Percentiles rank a stretch among this genome's conserved stretches.
These are phyloP conservation scores for Belgica antarctica DNA, from an alignment of 2,888 invertebrate species.

Conservation along the genomic window DNA sequence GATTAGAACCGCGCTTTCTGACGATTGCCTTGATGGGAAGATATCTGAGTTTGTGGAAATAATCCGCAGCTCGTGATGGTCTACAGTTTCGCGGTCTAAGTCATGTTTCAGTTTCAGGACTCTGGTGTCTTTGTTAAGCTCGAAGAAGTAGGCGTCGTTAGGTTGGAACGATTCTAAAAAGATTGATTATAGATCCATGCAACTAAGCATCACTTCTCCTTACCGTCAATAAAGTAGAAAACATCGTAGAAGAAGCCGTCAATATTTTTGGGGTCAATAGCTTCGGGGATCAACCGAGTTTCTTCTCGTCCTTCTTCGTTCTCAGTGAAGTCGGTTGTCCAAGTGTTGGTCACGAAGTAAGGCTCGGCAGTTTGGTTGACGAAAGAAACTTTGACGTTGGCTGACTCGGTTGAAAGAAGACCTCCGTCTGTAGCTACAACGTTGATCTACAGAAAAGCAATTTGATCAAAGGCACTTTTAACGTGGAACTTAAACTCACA, in stretches of 20 bases:
- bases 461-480: background rate
- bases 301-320: slow-evolving; percentile 54
- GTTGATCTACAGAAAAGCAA: slow-evolving; percentile 52
- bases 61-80: slow-evolving; percentile 55
- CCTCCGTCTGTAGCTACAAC: slow-evolving; percentile 58
- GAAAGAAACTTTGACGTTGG: slow-evolving; percentile 9
- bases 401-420: no score
- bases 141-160: slow-evolving; percentile 47
- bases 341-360: slow-evolving; percentile 5
- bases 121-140: slow-evolving; percentile 53
- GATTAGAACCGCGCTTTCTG: slow-evolving; percentile 52
- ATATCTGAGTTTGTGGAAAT: slow-evolving; percentile 57
- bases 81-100: slow-evolving; percentile 56
- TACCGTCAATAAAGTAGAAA: slow-evolving; percentile 58
- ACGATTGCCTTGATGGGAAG: slow-evolving; percentile 48
- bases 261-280: slow-evolving; percentile 57
- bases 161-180: slow-evolving; percentile 45
- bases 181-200: background rate
- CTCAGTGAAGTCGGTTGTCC: slow-evolving; percentile 47
- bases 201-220: slow-evolving; percentile 44
- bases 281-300: slow-evolving; percentile 51
- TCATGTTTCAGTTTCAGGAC: slow-evolving; percentile 51
- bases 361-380: slow-evolving; percentile 29
- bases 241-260: slow-evolving; percentile 53
- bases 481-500: slow-evolving; percentile 15